Conservation (phyloP, 1,140 invertebrate species). For the Pseudomyrmex concolor region DNA sequence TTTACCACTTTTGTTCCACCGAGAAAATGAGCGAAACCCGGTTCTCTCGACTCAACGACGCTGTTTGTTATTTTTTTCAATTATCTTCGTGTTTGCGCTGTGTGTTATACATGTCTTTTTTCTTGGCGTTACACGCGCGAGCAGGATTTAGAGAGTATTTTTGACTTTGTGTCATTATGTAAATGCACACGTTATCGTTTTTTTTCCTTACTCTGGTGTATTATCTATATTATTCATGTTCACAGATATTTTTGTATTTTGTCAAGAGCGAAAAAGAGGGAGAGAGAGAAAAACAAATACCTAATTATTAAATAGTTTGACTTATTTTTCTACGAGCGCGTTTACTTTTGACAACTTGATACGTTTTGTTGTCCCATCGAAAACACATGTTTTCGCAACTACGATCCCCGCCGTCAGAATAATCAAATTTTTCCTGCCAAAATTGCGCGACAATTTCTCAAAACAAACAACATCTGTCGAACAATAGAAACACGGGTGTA, state of each 20-base stretch:
- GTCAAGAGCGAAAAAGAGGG: too few species aligned
- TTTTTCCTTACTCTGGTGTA: background rate
- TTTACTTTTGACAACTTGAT: conserved; percentile 4
- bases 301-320: too few species aligned
- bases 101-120: background rate
- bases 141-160: background rate
- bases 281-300: too few species aligned
- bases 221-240: background rate
- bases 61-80: conserved; percentile 53
- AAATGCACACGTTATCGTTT: background rate
- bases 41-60: conserved; percentile 8
- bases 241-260: too few species aligned
- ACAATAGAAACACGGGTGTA: background rate
- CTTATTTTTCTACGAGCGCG: too few species aligned
- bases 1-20: background rate
- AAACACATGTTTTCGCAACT: background rate
- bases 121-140: background rate
- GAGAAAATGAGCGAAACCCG: conserved; percentile 22
- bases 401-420: background rate
- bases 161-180: conserved; percentile 2
- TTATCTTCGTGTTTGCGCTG: conserved; percentile 31
- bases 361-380: background rate
- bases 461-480: conserved; percentile 7
- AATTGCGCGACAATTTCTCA: conserved; percentile 7
- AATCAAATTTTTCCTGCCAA: conserved; percentile 34